Conservation (phyloP, 64 coral and sea anemone species). For the Actinia tenebrosa region DNA sequence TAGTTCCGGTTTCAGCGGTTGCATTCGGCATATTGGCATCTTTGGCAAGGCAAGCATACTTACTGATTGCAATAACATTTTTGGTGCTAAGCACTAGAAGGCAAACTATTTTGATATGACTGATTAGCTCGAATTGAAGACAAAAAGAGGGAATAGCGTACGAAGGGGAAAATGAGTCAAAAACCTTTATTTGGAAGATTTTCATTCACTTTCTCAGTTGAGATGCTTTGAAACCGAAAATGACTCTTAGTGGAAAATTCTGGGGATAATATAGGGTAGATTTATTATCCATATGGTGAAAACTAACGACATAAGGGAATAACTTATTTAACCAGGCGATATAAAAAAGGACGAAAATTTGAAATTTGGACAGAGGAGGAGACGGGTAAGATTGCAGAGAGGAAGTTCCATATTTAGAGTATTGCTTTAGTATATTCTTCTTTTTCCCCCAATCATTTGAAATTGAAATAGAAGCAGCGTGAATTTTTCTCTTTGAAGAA, state of each 20-base stretch:
- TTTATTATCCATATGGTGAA: no score
- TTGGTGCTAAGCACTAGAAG: no score
- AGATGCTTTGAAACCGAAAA: background rate
- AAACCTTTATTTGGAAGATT: background rate
- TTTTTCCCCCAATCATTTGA: background rate
- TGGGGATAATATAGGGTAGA: background rate
- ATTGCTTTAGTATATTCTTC: background rate
- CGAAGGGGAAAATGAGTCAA: background rate
- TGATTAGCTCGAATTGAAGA: no score
- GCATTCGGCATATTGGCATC: no score
- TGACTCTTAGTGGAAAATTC: background rate
- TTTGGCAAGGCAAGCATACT: no score
- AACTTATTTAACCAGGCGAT: no score
- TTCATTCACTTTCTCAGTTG: background rate
- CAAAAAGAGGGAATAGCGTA: background rate
- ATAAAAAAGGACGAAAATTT: background rate
- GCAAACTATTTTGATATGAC: no score
- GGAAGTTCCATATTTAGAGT: background rate
- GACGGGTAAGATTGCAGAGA: background rate
- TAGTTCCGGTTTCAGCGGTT: no score
- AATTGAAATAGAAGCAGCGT: conserved; percentile 4
- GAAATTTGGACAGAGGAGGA: background rate
- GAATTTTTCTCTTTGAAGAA: background rate
- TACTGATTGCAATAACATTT: no score
- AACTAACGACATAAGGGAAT: no score